Conservation (phyloP, 2,888 invertebrate species). For the Drosophila algonquin region DNA sequence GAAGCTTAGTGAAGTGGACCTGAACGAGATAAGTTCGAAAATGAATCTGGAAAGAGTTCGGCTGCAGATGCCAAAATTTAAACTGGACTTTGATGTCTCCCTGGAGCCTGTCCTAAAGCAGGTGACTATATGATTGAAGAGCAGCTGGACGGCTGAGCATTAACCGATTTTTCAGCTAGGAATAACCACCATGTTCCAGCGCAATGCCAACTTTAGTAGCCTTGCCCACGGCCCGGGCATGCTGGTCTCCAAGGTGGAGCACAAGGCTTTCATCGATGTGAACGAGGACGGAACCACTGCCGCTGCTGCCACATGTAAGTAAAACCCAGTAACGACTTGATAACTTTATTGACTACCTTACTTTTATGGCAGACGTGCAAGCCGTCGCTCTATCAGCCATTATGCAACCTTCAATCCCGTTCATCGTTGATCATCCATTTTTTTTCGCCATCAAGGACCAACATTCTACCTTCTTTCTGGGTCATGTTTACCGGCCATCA, state of each 20-base stretch:
- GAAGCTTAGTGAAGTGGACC: constrained; percentile 86
- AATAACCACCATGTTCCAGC: constrained; percentile 87
- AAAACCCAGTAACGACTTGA: not conserved
- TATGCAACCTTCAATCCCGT: not conserved
- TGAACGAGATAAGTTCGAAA: constrained; percentile 85
- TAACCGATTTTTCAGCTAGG: constrained; percentile 86
- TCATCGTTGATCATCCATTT: constrained; percentile 59
- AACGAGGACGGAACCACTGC: constrained; percentile 94
- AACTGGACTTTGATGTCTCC: constrained; percentile 89
- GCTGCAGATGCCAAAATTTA: constrained; percentile 89
- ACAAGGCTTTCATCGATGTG: constrained; percentile 93
- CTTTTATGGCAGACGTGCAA: not conserved
- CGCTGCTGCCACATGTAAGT: constrained; percentile 88
- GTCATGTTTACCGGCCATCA: constrained; percentile 31
- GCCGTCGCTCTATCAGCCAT: too few species aligned
- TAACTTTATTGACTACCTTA: not conserved
- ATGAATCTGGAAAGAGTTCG: constrained; percentile 78
- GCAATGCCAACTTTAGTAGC: constrained; percentile 86
- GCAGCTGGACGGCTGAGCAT: not conserved
- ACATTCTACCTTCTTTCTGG: constrained; percentile 44
- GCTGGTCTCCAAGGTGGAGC: constrained; percentile 88
- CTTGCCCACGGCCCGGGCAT: constrained; percentile 85
- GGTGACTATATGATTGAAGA: constrained; percentile 84
- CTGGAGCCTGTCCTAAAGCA: constrained; percentile 86
- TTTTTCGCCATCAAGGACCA: constrained; percentile 51